A percentile compares a stretch with the other conserved stretches of the same genome.
Conservation (phyloP, 1,140 invertebrate genomes). For the Drosophila punjabiensis region DNA sequence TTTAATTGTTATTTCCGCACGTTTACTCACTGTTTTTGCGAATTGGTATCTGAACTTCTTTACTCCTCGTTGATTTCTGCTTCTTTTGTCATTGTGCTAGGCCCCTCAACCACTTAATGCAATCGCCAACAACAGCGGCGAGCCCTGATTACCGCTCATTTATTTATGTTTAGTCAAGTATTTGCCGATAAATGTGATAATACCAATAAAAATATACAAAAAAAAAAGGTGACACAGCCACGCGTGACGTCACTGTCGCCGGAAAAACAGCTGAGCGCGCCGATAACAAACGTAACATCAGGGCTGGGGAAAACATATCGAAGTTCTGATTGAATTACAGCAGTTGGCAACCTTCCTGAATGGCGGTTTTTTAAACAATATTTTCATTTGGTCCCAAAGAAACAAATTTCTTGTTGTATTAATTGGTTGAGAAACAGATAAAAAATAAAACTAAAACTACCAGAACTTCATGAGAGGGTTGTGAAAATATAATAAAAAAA, state of each 20-base stretch:
- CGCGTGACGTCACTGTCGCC: constrained; percentile 40
- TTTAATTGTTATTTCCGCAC: too few species aligned
- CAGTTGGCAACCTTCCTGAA: too few species aligned
- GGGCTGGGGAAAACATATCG: too few species aligned
- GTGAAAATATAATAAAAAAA: too few species aligned
- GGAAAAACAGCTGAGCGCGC: constrained; percentile 31
- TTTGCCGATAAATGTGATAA: constrained; percentile 27
- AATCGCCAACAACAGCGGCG: constrained; percentile 16
- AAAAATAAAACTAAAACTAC: too few species aligned
- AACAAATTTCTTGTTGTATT: too few species aligned
- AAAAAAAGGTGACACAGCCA: constrained; percentile 2
- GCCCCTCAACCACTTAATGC: constrained; percentile 22
- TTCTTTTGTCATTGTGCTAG: constrained; percentile 19
- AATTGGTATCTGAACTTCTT: constrained; percentile 5
- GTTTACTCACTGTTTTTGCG: constrained; percentile 23
- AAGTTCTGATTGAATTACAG: too few species aligned
- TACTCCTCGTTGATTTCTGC: background rate
- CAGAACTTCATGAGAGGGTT: too few species aligned
- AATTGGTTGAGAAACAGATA: too few species aligned
- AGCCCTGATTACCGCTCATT: constrained; percentile 35
- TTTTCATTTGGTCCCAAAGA: too few species aligned
- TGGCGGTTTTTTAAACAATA: too few species aligned
- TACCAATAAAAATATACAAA: constrained; percentile 20
- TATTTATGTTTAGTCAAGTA: constrained; percentile 48
- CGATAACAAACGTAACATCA: background rate